A percentile compares a stretch with the other conserved stretches of the same genome.
Evolutionary conservation across 2,113 vertebrate genomes (phyloP).

Genomic region (Peromyscus polionotus): DNA sequence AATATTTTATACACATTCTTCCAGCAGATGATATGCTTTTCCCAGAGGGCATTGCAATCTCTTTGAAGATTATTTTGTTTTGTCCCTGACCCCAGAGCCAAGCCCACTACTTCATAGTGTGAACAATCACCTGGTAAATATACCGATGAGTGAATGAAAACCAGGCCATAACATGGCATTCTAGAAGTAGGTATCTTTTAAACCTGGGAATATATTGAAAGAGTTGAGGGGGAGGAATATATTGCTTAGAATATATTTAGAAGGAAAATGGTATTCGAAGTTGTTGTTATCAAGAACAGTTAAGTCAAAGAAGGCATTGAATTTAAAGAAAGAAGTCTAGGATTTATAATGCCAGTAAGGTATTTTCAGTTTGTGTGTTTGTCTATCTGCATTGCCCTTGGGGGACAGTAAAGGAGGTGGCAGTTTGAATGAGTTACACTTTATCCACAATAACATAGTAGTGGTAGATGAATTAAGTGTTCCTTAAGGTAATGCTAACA

Average conservation of each 20-base stretch:
- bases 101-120: not conserved
- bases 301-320: slow-evolving; percentile 30
- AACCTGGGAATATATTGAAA: not conserved
- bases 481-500: slow-evolving; percentile 14
- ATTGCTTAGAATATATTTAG: not conserved
- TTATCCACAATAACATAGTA: slow-evolving; percentile 12
- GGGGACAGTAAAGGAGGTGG: not conserved
- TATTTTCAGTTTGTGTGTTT: slow-evolving; percentile 17
- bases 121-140: slow-evolving; percentile 20
- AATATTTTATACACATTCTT: not conserved
- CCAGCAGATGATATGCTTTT: not conserved
- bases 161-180: not conserved
- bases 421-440: not conserved
- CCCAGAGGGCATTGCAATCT: not conserved
- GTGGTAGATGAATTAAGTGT: not conserved
- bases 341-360: not conserved
- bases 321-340: not conserved
- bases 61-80: slow-evolving; percentile 25
- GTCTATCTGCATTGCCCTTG: not conserved
- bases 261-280: not conserved
- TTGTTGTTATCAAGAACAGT: not conserved
- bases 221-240: not conserved
- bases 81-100: not conserved
- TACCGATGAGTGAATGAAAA: slow-evolving; percentile 33
- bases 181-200: slow-evolving; percentile 49